phyloP scores from a whole-genome alignment of 2,888 invertebrate species.

The Clitarchus hookeri region DNA sequence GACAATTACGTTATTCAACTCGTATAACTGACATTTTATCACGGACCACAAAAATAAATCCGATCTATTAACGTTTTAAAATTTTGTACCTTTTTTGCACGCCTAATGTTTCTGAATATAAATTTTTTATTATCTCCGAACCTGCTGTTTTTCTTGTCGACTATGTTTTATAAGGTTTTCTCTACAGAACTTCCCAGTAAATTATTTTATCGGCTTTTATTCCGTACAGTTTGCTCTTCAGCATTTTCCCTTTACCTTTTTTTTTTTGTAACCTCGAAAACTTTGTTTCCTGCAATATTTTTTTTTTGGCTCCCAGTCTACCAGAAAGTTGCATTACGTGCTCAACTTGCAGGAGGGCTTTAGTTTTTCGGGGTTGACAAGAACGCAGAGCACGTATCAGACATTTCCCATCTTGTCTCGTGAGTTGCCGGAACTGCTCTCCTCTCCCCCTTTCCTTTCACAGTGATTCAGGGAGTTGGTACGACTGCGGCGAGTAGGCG shows the following conservation, averaged over 20 bases:
- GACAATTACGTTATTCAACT: too few relatives aligned
- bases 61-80: too few relatives aligned
- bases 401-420: background rate
- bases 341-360: background rate
- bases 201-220: background rate
- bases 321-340: background rate
- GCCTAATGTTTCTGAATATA: too few relatives aligned
- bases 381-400: background rate
- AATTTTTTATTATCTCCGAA: background rate
- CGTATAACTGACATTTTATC: too few relatives aligned
- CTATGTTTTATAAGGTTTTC: background rate
- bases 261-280: background rate
- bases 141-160: background rate
- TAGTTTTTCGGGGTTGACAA: background rate
- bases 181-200: background rate
- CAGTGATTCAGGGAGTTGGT: slow-evolving; percentile 14
- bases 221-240: background rate
- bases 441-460: background rate
- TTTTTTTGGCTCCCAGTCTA: background rate
- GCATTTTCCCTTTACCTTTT: background rate
- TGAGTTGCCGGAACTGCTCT: background rate
- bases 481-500: background rate
- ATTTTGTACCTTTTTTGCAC: too few relatives aligned
- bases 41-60: too few relatives aligned
- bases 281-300: background rate